phyloP scores from a whole-genome alignment of 2,113 vertebrate genomes.

The Chaetops frenatus region DNA sequence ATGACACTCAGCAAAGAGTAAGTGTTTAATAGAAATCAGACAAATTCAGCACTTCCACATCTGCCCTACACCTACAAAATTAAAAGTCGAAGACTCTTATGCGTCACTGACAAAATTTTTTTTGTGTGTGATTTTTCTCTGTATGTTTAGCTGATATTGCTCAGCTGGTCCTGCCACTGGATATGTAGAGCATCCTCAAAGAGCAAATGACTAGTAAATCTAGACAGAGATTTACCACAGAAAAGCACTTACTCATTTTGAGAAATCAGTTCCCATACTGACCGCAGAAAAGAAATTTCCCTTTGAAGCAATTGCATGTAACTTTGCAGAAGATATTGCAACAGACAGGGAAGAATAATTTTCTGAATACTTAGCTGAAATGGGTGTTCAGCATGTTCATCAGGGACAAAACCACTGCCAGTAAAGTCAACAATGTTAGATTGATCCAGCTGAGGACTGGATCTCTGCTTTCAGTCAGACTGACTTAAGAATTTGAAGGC shows the following conservation, averaged over 20 bases:
- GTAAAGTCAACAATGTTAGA: neutral
- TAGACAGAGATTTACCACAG: neutral
- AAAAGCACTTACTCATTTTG: neutral
- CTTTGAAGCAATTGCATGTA: neutral
- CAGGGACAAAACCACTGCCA: neutral
- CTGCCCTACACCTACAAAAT: neutral
- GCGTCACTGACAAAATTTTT: neutral
- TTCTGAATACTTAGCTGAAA: neutral
- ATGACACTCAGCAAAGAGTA: neutral
- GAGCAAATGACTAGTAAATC: neutral
- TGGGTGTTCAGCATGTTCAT: neutral
- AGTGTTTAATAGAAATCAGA: neutral
- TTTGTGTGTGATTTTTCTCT: neutral
- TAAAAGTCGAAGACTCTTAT: neutral
- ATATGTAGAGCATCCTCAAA: neutral
- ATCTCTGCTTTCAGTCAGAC: neutral
- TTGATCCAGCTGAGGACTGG: neutral
- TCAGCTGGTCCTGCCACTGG: neutral
- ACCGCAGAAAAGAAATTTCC: neutral
- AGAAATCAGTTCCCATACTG: neutral
- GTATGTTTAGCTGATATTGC: neutral
- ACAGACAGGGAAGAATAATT: neutral
- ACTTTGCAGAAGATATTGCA: neutral
- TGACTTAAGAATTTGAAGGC: neutral
- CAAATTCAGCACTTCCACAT: neutral